Evolutionary conservation across 2,888 invertebrate genomes (phyloP), one percentile per base, ranked within the genome.

Genomic region (Furcula furcula): DNA sequence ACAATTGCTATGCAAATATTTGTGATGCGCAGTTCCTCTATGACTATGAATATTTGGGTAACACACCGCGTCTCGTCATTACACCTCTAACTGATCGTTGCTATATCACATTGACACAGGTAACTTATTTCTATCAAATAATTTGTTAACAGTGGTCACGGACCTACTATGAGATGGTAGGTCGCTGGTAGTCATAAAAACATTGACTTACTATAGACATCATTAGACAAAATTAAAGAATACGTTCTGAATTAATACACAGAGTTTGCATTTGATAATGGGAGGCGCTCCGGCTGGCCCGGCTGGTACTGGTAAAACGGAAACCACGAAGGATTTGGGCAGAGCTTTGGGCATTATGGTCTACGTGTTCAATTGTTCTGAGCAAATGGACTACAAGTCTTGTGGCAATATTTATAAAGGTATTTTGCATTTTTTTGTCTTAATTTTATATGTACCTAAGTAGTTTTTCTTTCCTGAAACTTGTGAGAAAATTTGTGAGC

Each of bases 261-360:
- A 94, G 92, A 96, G 96, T 26, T 90, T 97, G 20, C 98, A 98
- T 85, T 90, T 98, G 60, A 92, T 96, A 40, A 97, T 98, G 97
- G 98, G 98, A 30, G 97, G 98, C n/a, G 98, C 98, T 1, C 98
- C 98, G 0, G 97, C 97, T 1, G 97, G 98, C 0, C 98, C 98
- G 0, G 98, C 98, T 5, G 97, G 97, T 32, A 98, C 98, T 0
- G 98, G 98, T 0, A 98, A 98, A 88, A 98, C 98, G 0, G 98
- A 98, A 85, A 98, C 98, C 0, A 98, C 98, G 0, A 98, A 98
- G 79, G 98, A 98, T 89, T 89, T 98, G 53, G 98, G 98, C 1
- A 92, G 97, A 68, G 97, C 97, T 7, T 90, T 98, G 2, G 98
- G 98, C 22, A 94, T 98, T 69, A 97, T 98, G 97, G 98, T 98